These are phyloP conservation scores for Slavum lentiscoides DNA, from an alignment of 2,888 invertebrate species.

Conservation along the genomic window DNA sequence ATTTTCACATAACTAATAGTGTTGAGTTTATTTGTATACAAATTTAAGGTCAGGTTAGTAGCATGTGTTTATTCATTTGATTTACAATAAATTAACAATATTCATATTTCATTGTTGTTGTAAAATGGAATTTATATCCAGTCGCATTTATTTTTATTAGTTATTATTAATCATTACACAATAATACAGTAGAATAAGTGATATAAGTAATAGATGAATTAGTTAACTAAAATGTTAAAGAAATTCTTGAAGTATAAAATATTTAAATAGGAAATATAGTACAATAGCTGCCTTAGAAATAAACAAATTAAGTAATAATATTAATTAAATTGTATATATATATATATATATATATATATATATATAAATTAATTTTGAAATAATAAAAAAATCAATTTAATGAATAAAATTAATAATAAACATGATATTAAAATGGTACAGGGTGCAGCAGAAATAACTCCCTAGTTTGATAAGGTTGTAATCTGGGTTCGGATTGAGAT, in stretches of 20 bases:
- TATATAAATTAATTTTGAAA: too few species aligned
- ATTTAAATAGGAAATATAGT: conserved; percentile 20
- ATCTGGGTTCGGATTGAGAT: too few species aligned
- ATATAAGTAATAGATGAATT: background rate
- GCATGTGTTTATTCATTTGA: background rate
- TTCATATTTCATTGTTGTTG: conserved; percentile 13
- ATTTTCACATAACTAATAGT: too few species aligned
- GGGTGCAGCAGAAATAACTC: too few species aligned
- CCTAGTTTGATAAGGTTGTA: too few species aligned
- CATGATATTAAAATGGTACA: too few species aligned
- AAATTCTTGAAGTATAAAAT: conserved; percentile 16
- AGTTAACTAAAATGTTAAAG: background rate
- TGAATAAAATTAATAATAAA: too few species aligned
- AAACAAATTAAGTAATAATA: too few species aligned
- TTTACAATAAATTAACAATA: conserved; percentile 24
- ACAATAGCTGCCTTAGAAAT: background rate
- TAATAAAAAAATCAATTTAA: too few species aligned
- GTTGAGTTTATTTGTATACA: too few species aligned
- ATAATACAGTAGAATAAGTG: conserved; percentile 16
- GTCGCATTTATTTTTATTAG: background rate
- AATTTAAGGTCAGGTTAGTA: too few species aligned
- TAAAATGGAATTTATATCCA: conserved; percentile 11
- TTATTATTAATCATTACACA: conserved; percentile 7
- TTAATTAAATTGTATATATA: background rate
- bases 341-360: too few species aligned